A percentile compares a stretch with the other conserved stretches of the same genome.
These are phyloP conservation scores for Peromyscus leucopus DNA, from an alignment of 2,113 vertebrate species.

Conservation along the genomic window DNA sequence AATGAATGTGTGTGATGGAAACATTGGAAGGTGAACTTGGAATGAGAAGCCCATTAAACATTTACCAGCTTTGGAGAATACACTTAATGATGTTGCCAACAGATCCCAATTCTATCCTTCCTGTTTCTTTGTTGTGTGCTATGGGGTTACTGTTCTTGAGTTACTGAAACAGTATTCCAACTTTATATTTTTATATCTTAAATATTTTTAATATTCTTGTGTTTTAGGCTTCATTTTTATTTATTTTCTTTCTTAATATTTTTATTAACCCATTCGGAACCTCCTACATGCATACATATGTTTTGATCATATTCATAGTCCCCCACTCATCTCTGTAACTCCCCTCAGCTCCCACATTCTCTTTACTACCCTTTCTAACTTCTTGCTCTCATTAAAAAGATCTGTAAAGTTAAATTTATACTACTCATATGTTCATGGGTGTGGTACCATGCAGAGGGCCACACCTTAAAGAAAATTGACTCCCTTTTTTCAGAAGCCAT, in stretches of 20 bases:
- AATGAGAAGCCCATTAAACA: not conserved
- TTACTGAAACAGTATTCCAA: constrained; percentile 27
- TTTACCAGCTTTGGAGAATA: not conserved
- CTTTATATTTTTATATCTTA: constrained; percentile 22
- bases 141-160: not conserved
- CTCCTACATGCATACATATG: not conserved
- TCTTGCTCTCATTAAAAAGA: too few relatives aligned
- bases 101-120: not conserved
- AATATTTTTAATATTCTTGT: not conserved
- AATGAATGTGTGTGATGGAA: not conserved
- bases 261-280: not conserved
- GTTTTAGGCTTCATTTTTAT: not conserved
- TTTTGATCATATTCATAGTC: not conserved
- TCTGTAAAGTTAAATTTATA: not conserved
- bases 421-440: too few relatives aligned
- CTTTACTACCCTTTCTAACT: too few relatives aligned
- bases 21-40: not conserved
- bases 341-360: not conserved
- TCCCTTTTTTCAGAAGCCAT: not conserved
- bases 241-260: not conserved
- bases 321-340: not conserved
- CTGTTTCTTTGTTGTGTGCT: constrained; percentile 7
- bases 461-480: not conserved
- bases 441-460: not conserved
- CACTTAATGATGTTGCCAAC: not conserved